Conservation (phyloP, 1,140 invertebrate species). For the Lepidotrigona ventralis region DNA sequence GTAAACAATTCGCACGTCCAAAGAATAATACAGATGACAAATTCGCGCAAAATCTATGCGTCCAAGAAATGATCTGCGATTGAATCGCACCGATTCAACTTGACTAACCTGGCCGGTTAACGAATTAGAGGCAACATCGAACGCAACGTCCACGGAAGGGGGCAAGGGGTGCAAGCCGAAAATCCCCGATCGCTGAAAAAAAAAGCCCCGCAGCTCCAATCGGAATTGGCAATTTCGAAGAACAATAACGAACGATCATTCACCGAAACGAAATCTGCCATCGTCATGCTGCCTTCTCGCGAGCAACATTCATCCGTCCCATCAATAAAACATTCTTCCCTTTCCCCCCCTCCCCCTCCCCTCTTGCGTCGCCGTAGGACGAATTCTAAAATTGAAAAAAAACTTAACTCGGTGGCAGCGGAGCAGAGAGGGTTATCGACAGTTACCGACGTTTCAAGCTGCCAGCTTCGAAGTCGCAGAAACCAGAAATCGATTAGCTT, state of each 20-base stretch:
- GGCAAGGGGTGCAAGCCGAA: no score
- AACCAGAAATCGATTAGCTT: no score
- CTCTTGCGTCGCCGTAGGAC: background rate
- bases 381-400: slow-evolving; percentile 17
- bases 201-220: background rate
- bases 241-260: background rate
- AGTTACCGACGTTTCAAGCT: background rate
- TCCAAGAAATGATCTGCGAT: no score
- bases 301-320: background rate
- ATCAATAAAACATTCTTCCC: slow-evolving; percentile 3
- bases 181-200: no score
- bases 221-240: background rate
- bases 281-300: background rate
- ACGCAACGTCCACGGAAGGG: no score
- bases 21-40: no score
- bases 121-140: no score
- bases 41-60: no score
- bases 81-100: no score
- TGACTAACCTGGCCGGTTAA: no score
- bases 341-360: no score
- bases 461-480: background rate
- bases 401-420: background rate
- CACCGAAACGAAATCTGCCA: background rate
- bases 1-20: no score
- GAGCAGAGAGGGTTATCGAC: background rate